These are phyloP conservation scores for Eonycteris spelaea DNA, from an alignment of 2,113 vertebrate genomes.

Conservation along the genomic window DNA sequence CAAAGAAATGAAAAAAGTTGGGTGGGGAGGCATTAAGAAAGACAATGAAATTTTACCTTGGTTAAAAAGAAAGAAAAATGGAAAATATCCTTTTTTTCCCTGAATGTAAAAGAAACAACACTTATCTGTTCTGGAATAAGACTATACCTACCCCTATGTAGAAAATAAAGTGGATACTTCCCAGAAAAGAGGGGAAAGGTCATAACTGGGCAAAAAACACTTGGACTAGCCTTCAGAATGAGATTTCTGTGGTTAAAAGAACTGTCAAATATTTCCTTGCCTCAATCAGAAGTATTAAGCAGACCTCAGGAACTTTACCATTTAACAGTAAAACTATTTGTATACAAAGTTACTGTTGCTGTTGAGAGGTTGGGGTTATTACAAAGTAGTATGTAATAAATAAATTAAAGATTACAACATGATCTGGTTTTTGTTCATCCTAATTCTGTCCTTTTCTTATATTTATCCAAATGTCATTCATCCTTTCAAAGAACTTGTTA, in stretches of 20 bases:
- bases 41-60: neutral
- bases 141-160: neutral
- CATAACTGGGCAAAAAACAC: neutral
- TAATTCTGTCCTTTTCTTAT: neutral
- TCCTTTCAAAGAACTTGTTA: conserved; percentile 2
- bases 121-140: neutral
- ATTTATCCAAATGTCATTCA: neutral
- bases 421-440: neutral
- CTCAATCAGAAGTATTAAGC: neutral
- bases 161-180: neutral
- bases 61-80: neutral
- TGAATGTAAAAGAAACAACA: neutral
- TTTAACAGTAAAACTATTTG: conserved; percentile 6
- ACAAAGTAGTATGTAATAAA: neutral
- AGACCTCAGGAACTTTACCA: neutral
- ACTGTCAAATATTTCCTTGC: conserved; percentile 13
- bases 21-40: neutral
- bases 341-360: neutral
- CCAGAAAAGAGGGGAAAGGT: neutral
- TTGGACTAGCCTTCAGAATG: neutral
- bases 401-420: neutral
- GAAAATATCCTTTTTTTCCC: neutral
- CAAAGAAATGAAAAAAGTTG: neutral
- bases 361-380: neutral
- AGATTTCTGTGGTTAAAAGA: neutral